Conservation (phyloP, 2,797 vertebrate species). For the Valencia hispanica region DNA sequence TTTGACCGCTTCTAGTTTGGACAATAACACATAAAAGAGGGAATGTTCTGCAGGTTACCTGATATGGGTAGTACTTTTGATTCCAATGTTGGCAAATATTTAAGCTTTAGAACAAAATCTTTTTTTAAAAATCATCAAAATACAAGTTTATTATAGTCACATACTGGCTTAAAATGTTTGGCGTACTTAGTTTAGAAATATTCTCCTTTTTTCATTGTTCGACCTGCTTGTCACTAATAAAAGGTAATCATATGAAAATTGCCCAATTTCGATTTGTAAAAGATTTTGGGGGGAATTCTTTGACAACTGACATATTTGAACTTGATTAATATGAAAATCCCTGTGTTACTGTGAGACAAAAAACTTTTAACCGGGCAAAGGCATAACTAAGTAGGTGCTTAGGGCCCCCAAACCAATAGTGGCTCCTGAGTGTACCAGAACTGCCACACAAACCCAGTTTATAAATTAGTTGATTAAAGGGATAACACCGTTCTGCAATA, state of each 20-base stretch:
- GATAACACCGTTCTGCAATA: not conserved
- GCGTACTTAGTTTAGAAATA: not conserved
- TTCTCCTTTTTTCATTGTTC: not conserved
- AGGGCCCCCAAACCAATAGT: not conserved
- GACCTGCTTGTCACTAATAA: not conserved
- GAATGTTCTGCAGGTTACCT: not conserved
- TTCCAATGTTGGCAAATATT: no score
- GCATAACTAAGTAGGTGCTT: no score
- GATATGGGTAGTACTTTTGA: not conserved
- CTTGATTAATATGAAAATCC: not conserved
- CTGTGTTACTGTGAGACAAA: not conserved
- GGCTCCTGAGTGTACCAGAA: not conserved
- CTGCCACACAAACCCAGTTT: not conserved
- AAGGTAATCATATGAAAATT: not conserved
- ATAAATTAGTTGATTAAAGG: not conserved
- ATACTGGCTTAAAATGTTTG: no score
- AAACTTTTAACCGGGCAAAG: not conserved
- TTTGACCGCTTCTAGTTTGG: not conserved
- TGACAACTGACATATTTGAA: not conserved
- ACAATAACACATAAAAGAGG: not conserved
- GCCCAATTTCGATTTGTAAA: not conserved
- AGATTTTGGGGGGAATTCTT: not conserved
- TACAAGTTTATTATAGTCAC: not conserved
- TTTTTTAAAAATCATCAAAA: not conserved
- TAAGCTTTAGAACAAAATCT: no score